Evolutionary conservation across 2,113 vertebrate species (phyloP).

Genomic region (Fukomys damarensis): DNA sequence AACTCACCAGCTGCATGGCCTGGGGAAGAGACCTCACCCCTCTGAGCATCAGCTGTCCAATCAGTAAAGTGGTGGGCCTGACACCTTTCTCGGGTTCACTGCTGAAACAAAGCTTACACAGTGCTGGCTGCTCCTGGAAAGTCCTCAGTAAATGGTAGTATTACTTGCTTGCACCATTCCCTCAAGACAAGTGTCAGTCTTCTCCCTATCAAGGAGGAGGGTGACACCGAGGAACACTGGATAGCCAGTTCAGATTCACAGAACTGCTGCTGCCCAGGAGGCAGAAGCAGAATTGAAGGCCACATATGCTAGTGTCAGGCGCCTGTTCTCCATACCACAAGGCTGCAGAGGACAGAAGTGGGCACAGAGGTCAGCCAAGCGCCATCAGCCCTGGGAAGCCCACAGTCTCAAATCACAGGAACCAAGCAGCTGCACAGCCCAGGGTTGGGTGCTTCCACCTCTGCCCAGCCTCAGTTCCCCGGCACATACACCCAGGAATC

Average conservation of each 20-base stretch:
- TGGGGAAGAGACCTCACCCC: not conserved
- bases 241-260: not conserved
- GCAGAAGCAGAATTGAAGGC: not conserved
- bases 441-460: not conserved
- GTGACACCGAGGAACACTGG: not conserved
- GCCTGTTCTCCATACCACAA: not conserved
- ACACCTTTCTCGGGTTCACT: not conserved
- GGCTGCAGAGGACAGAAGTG: not conserved
- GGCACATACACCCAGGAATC: not conserved
- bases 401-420: not conserved
- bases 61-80: not conserved
- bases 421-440: not conserved
- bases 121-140: not conserved
- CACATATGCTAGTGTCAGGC: not conserved
- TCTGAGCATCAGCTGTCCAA: not conserved
- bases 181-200: not conserved
- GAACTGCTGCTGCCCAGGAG: not conserved
- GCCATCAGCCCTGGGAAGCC: not conserved
- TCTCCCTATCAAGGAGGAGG: not conserved
- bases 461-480: not conserved
- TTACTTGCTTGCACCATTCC: not conserved
- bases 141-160: not conserved
- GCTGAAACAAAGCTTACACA: not conserved
- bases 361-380: not conserved
- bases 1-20: not conserved